Conservation (phyloP, 2,797 vertebrate genomes). For the Monodelphis domestica region DNA sequence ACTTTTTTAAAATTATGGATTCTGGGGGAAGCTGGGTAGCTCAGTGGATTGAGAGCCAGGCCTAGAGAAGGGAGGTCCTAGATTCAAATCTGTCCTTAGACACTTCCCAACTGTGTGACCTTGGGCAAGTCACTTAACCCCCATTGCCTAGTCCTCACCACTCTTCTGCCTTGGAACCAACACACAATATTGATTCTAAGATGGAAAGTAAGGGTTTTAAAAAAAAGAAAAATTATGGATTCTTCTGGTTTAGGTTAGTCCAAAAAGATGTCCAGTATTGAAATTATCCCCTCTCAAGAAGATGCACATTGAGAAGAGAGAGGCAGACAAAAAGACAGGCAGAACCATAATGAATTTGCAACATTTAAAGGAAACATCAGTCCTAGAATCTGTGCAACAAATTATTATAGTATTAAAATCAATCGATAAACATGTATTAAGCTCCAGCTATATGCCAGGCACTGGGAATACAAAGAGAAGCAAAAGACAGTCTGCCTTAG, state of each 20-base stretch:
- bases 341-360: background rate
- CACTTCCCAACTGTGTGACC: too few relatives aligned
- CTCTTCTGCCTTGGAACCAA: too few relatives aligned
- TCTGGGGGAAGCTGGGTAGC: too few relatives aligned
- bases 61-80: too few relatives aligned
- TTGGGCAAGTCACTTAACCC: too few relatives aligned
- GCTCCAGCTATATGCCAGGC: background rate
- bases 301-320: background rate
- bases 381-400: background rate
- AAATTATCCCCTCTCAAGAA: background rate
- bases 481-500: background rate
- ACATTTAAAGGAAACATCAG: background rate
- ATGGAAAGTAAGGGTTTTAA: too few relatives aligned
- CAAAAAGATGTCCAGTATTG: background rate
- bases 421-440: background rate
- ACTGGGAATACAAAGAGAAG: background rate
- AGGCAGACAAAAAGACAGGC: background rate
- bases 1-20: background rate
- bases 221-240: background rate
- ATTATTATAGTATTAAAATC: background rate
- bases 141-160: too few relatives aligned
- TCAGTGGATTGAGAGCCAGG: too few relatives aligned
- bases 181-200: too few relatives aligned
- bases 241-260: background rate
- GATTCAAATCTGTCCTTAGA: too few relatives aligned